Conservation (phyloP, 2,797 vertebrate genomes). For the Myoxocephalus aenaeus region DNA sequence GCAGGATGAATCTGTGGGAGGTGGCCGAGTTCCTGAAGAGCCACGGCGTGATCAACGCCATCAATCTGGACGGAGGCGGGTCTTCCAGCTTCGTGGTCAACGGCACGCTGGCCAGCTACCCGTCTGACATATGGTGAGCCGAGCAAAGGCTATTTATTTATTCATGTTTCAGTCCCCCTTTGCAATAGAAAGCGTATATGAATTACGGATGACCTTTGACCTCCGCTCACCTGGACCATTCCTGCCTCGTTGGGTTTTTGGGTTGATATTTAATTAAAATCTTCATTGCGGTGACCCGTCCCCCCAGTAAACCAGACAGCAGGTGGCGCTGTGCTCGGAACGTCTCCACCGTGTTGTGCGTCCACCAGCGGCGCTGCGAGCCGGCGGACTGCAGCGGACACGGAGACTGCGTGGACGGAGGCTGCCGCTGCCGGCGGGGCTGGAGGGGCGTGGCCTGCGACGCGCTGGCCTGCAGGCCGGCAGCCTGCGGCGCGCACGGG, state of each 20-base stretch:
- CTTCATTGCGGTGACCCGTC: too few relatives aligned
- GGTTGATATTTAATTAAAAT: too few relatives aligned
- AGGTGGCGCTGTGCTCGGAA: conserved; percentile 91
- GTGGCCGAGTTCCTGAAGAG: conserved; percentile 87
- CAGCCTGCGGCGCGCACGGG: conserved; percentile 85
- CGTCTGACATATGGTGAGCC: conserved; percentile 91
- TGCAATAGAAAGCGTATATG: too few relatives aligned
- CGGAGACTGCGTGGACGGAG: conserved; percentile 85
- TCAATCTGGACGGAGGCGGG: conserved; percentile 96
- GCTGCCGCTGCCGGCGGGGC: conserved; percentile 79
- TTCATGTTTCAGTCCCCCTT: too few relatives aligned
- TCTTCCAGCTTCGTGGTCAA: conserved; percentile 90
- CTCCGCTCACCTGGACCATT: too few relatives aligned
- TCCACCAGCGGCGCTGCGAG: conserved; percentile 86
- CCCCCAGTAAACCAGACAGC: conserved; percentile 6
- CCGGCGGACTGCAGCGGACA: conserved; percentile 86
- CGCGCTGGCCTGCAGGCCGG: conserved; percentile 82
- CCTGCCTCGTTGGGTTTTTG: too few relatives aligned
- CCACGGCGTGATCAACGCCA: conserved; percentile 90
- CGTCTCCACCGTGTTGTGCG: conserved; percentile 90
- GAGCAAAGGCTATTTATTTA: too few relatives aligned
- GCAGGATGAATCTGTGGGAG: conserved; percentile 92
- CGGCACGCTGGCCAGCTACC: conserved; percentile 89
- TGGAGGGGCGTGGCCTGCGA: conserved; percentile 84
- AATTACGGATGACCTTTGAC: too few relatives aligned